Percentiles rank a stretch among this genome's conserved stretches.
Conservation (phyloP, 2,888 invertebrate species). For the Megastigmus dorsalis region DNA sequence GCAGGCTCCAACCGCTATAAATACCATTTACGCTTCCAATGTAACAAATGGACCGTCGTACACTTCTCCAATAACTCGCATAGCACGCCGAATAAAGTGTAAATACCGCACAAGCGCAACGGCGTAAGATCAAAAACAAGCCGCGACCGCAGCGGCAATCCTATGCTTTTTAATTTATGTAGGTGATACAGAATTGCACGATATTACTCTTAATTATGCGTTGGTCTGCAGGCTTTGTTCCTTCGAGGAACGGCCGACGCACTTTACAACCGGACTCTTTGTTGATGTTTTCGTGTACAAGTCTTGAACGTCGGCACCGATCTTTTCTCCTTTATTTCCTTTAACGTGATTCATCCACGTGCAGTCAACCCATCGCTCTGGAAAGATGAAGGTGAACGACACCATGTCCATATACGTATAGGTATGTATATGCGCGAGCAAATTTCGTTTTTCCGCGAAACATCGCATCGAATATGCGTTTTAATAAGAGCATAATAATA, state of each 20-base stretch:
- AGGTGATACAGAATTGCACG: not conserved
- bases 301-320: constrained; percentile 26
- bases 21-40: no score
- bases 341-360: constrained; percentile 26
- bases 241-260: no score
- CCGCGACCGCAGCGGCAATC: no score
- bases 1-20: no score
- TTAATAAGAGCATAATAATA: constrained; percentile 43
- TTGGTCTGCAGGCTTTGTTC: constrained; percentile 35
- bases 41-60: no score
- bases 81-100: no score
- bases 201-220: constrained; percentile 52
- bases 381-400: constrained; percentile 49
- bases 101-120: no score
- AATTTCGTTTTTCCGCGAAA: not conserved
- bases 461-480: constrained; percentile 19
- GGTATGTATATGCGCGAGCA: not conserved
- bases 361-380: not conserved
- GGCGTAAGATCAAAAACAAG: no score
- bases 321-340: no score
- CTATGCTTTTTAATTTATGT: constrained; percentile 40
- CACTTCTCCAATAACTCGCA: no score
- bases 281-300: constrained; percentile 45
- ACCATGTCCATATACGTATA: constrained; percentile 1
- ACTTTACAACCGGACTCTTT: constrained; percentile 18